A percentile compares a stretch with the other conserved stretches of the same genome.
Conservation (phyloP, 2,113 vertebrate species). For the Mastomys natalensis region DNA sequence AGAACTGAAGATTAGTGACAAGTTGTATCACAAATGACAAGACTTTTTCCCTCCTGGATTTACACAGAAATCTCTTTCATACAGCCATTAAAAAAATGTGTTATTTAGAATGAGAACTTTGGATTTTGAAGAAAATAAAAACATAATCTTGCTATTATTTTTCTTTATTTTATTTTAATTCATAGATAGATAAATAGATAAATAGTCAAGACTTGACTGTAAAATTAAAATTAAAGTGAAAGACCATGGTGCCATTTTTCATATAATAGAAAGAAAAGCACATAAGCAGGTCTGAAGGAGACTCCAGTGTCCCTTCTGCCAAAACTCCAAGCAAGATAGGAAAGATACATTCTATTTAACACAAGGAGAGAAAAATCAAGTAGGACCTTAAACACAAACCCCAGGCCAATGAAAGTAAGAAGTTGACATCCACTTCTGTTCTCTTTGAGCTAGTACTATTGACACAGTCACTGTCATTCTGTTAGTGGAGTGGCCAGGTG, state of each 20-base stretch:
- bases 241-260: not conserved
- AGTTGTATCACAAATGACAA: too few species aligned
- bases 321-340: not conserved
- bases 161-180: not conserved
- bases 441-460: too few species aligned
- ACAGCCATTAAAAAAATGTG: too few species aligned
- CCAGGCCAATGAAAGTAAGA: not conserved
- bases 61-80: too few species aligned
- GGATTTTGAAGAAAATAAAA: too few species aligned
- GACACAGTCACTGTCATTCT: not conserved
- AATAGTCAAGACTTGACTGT: not conserved
- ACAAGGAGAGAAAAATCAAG: not conserved
- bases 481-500: not conserved
- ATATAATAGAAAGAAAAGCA: not conserved
- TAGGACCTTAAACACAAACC: not conserved
- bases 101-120: too few species aligned
- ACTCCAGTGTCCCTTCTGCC: not conserved
- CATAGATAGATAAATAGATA: not conserved
- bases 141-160: too few species aligned
- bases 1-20: too few species aligned
- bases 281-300: too few species aligned
- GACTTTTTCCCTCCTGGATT: too few species aligned
- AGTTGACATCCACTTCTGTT: not conserved
- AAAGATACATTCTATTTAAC: not conserved
- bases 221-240: not conserved